A percentile compares a stretch with the other conserved stretches of the same genome.
These are phyloP conservation scores for Campylomormyrus numenius DNA, from an alignment of 2,113 vertebrate species.

Conservation along the genomic window DNA sequence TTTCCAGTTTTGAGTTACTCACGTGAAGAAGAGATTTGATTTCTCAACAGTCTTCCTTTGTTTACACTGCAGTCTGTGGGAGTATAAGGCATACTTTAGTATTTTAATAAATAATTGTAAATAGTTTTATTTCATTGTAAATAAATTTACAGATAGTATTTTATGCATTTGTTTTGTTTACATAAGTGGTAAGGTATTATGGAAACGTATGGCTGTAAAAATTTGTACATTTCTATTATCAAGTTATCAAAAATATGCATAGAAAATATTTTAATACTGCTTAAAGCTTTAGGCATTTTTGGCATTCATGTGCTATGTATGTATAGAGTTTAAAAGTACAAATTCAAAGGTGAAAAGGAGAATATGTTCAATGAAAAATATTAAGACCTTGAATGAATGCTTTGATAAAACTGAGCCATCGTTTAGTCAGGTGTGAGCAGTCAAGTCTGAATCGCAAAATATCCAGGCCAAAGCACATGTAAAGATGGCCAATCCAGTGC, in stretches of 20 bases:
- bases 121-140: constrained; percentile 11
- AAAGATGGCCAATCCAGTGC: constrained; percentile 33
- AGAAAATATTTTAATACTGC: constrained; percentile 13
- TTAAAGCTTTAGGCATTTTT: constrained; percentile 6
- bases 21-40: background rate
- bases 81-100: background rate
- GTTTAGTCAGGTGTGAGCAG: constrained; percentile 9
- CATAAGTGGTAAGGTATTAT: background rate
- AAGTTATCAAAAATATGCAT: constrained; percentile 4
- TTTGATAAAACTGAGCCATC: constrained; percentile 2
- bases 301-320: background rate
- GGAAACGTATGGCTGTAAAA: constrained; percentile 1
- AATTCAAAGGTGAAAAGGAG: background rate
- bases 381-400: background rate
- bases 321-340: background rate
- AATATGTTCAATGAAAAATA: background rate
- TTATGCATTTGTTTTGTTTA: constrained; percentile 6
- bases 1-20: background rate
- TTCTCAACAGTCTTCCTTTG: background rate
- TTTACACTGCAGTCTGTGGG: background rate
- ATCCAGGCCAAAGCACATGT: background rate
- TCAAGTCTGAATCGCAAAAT: constrained; percentile 4
- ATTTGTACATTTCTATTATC: constrained; percentile 4
- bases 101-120: background rate
- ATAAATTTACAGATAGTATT: constrained; percentile 11